Evolutionary conservation across 2,113 vertebrate genomes (phyloP), one percentile per base, ranked within the genome.

Genomic region (Stictonetta naevosa): DNA sequence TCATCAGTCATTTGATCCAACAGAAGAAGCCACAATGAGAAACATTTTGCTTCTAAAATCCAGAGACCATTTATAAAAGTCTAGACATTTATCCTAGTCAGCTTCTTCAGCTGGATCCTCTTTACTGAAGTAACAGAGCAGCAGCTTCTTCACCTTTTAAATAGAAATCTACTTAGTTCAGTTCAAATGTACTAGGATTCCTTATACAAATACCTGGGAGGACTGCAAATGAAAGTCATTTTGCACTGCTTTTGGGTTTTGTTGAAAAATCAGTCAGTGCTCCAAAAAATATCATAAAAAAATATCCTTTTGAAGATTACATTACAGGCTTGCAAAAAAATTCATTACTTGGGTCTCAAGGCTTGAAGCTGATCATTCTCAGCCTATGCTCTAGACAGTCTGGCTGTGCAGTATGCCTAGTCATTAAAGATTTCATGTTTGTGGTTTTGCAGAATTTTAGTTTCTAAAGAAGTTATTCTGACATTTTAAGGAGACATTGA

Each of bases 1-100:
- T 86, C 80, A 52, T 93, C 93, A 94, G 86, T 88, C 77, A 79
- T 73, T 92, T 93, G 66, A 87, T 79, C 77, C 91, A 95, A 84
- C 83, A 93, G 79, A 79, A 76, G 82, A 80, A 95, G 92, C 91
- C 96, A 95, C 91, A 95, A 89, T 95, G 48, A 76, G 84, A 97
- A 96, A 93, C 28, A 91, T 88, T 95, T 80, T 93, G 36, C 40
- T 91, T 77, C 72, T 83, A 83, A 92, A 96, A 85, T 76, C 50
- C 75, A 55, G n/a, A 82, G 73, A 76, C 83, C 29, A 25, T 59
- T 95, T 96, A 69, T 84, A 52, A 93, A 91, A 91, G 81, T 50
- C 59, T 62, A 63, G 71, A 87, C 69, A 21, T 79, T 63, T 44
- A 36, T 22, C n/a, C 26, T 5, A 33, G 6, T 34, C 52, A 42